Evolutionary conservation across 2,113 vertebrate genomes (phyloP), one percentile per base, ranked within the genome.

Genomic region (Passer montanus): DNA sequence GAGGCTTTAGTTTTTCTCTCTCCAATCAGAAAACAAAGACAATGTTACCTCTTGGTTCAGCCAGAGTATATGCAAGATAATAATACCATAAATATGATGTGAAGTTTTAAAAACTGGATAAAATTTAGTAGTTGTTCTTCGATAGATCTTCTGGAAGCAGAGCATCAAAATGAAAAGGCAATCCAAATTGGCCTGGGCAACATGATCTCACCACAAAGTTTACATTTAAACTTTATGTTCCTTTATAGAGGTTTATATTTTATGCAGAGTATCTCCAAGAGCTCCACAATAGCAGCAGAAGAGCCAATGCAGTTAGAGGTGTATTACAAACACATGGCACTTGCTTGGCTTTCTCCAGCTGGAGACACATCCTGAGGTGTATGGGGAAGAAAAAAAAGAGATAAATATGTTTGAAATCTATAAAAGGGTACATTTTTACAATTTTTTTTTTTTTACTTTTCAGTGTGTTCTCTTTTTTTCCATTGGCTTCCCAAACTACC

Each of bases 261-360:
- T 84, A 33, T 66, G 64, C 37, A 33, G 86, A 81, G 20, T 39
- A 68, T 93, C 83, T 97, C 93, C 69, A 82, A 87, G 58, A 78
- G 7, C 85, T 89, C 49, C 76, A 76, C 44, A 79, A 89, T 20
- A 89, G 41, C 73, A 79, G 77, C 90, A 82, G 85, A 94, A 92
- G 49, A 87, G 95, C 73, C 95, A 87, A 26, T 33, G 7, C 7
- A 46, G 35, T 88, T 81, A n/a, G 16, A 11, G 11, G 10, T 69
- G 74, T 93, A 92, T 96, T 97, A 75, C 88, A 92, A 95, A 95
- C 92, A 96, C 83, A 69, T 76, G 90, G 80, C 88, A 91, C 73
- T 92, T 55, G n/a, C 64, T 60, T 89, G 73, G 64, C 13, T 91
- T 82, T 67, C 70, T 84, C 56, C 90, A 87, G 69, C 88, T 96